Base-by-base conservation (phyloP, 2,888 invertebrate genomes). In the Anodontia alba region DNA sequence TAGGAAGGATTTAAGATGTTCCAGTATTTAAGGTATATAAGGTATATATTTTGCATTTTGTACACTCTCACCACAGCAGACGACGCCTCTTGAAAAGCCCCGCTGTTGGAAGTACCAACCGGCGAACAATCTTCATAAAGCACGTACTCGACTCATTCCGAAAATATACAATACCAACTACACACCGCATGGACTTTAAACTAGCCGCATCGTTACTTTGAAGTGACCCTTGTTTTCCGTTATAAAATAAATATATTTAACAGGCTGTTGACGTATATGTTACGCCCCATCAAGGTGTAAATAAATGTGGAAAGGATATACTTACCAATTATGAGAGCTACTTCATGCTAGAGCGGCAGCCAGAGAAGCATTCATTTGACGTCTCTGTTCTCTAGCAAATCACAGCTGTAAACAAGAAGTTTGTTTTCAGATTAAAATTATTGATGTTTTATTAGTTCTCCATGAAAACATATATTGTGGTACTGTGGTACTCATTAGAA, bases 321-420 rank as follows among this genome's bases (percentile, higher is more conserved):
- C 23, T 57, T 57, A 57, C 77, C 84, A 81, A 84, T 84, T 84
- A 84, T 81, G 70, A 77, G 54, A 74, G 49, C 77, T 54, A 67
- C 68, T 81, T 79, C 71, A 78, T 76, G 84, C 73, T 29, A 77
- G 81, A 81, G 26, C 79, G 74, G 62, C 29, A 62, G n/a, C 73
- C 36, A 67, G 79, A 74, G 75, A 75, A 46, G 76, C 81, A 78
- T 67, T 76, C 76, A 72, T 49, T 62, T 79, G 81, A 81, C 79
- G 75, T 76, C 84, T 84, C 75, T 75, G 73, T 81, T 79, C 77
- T 77, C 38, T 12, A 8, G 38, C 38, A 38, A 38, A n/a, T n/a
- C n/a, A n/a, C 38, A 38, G 38, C 38, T 38, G 38, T 12, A 12
- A 38, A 38, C n/a, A n/a, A n/a, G 12, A 38, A 8, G 38, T 38